Conservation (phyloP, 2,113 vertebrate species). For the Halichoeres trimaculatus region DNA sequence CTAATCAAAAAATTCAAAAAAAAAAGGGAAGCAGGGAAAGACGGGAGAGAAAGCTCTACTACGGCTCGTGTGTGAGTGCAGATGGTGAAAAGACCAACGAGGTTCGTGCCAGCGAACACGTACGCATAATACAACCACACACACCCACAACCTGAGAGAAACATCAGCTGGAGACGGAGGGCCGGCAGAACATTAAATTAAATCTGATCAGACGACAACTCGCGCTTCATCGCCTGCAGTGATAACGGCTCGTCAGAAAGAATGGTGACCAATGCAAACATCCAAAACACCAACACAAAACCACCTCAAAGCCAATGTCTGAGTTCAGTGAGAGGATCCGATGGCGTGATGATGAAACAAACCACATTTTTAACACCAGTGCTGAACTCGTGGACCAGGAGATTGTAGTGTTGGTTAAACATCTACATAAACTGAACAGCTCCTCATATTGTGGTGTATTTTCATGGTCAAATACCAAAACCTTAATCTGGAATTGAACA, state of each 20-base stretch:
- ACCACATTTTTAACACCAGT: no score
- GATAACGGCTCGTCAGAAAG: constrained; percentile 11
- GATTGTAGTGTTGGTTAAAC: no score
- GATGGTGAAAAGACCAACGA: background rate
- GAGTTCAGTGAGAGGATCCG: constrained; percentile 27
- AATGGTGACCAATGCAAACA: constrained; percentile 5
- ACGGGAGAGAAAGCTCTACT: background rate
- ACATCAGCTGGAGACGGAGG: constrained; percentile 16
- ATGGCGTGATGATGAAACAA: background rate
- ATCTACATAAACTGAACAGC: no score
- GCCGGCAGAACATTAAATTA: constrained; percentile 33
- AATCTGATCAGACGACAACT: constrained; percentile 54
- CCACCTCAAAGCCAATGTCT: constrained; percentile 49
- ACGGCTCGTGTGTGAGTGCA: constrained; percentile 14
- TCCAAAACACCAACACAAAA: constrained; percentile 38
- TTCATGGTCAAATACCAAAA: no score
- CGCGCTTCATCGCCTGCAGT: constrained; percentile 18
- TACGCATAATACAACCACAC: background rate
- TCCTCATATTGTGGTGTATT: no score
- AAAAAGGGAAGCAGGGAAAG: background rate
- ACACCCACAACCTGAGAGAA: background rate
- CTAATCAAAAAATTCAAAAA: background rate
- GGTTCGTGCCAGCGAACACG: constrained; percentile 17
- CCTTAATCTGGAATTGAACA: no score
- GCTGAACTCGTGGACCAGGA: no score